These are phyloP conservation scores for Leptodirus hochenwartii DNA, from an alignment of 2,888 invertebrate genomes.

Conservation along the genomic window DNA sequence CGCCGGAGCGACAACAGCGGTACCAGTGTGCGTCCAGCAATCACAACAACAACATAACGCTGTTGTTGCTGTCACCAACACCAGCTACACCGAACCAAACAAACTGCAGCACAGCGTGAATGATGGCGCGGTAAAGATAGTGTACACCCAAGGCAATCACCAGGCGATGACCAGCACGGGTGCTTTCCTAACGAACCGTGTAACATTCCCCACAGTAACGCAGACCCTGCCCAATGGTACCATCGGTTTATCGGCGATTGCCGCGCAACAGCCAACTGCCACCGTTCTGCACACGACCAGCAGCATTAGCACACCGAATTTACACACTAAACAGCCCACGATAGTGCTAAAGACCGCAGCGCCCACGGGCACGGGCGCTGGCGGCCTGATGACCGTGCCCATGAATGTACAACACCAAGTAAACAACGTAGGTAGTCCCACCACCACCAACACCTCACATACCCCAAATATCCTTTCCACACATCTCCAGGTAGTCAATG, in stretches of 20 bases:
- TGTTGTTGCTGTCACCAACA: slow-evolving; percentile 20
- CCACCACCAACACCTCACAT: slow-evolving; percentile 22
- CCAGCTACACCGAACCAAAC: slow-evolving; percentile 8
- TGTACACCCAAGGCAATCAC: slow-evolving; percentile 30
- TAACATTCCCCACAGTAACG: slow-evolving; percentile 40
- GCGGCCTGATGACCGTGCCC: slow-evolving; percentile 43
- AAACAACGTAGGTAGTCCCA: slow-evolving; percentile 29
- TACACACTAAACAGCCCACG: slow-evolving; percentile 25
- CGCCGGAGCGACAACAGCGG: not conserved
- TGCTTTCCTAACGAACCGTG: slow-evolving; percentile 36
- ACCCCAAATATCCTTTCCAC: slow-evolving; percentile 26
- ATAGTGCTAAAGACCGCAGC: slow-evolving; percentile 27
- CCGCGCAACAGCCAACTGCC: slow-evolving; percentile 22
- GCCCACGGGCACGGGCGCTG: slow-evolving; percentile 21
- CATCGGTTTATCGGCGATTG: slow-evolving; percentile 37
- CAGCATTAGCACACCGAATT: slow-evolving; percentile 26
- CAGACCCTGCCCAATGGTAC: slow-evolving; percentile 54
- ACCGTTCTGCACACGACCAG: slow-evolving; percentile 34
- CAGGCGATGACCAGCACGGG: slow-evolving; percentile 29
- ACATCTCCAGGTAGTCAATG: slow-evolving; percentile 77
- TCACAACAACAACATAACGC: slow-evolving; percentile 22
- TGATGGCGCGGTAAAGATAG: slow-evolving; percentile 31
- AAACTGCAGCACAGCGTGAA: slow-evolving; percentile 12
- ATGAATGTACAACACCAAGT: slow-evolving; percentile 36
- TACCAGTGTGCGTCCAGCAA: not conserved